Base-by-base conservation (phyloP, 1,140 invertebrate genomes). In the Medauroidea extradentata region DNA sequence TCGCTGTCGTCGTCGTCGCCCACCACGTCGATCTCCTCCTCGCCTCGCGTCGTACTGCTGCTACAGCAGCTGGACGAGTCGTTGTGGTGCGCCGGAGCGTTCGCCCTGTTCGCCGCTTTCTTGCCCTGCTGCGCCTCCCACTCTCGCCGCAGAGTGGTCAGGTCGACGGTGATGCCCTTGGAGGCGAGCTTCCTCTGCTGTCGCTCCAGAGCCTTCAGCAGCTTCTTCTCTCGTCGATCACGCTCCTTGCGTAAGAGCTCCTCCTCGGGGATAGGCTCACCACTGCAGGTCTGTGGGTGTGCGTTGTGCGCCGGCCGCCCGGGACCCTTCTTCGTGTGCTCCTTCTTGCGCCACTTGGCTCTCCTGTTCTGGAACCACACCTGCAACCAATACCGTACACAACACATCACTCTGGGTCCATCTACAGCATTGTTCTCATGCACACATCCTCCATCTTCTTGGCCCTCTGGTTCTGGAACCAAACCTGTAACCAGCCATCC, bases 361-460 rank as follows among this genome's bases (percentile, higher is more conserved):
- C 97, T 82, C 50, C 97, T 84, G 78, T 99, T 99, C 82, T 99
- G 98, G 79, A 99, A 99, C 96, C 96, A 98, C 58, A 99, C 97
- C 96, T 99, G 80, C 24, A 83, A 34, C 34, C 14, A 34, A 11
- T 11, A 11, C 29, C 29, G 29, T 34, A 4, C 29, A 7, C 29
- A 11, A n/a, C 11, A 34, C 29, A 4, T 34, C 29, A 11, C 29
- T 34, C 29, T 34, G 5, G 29, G 11, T 4, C 29, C 29, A 34
- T n/a, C 29, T 34, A 34, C 29, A 34, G 5, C 11, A 4, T 11
- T 34, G 29, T 11, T 34, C 29, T 34, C 29, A 34, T 7, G 5
- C 29, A 34, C 29, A 34, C 29, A 34, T 11, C n/a, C n/a, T n/a
- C n/a, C n/a, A n/a, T 34, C 5, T 34, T 34, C 29, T 34, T 34